A percentile compares a stretch with the other conserved stretches of the same genome.
Conservation (phyloP, 2,797 vertebrate species). For the Leptoclinus maculatus region DNA sequence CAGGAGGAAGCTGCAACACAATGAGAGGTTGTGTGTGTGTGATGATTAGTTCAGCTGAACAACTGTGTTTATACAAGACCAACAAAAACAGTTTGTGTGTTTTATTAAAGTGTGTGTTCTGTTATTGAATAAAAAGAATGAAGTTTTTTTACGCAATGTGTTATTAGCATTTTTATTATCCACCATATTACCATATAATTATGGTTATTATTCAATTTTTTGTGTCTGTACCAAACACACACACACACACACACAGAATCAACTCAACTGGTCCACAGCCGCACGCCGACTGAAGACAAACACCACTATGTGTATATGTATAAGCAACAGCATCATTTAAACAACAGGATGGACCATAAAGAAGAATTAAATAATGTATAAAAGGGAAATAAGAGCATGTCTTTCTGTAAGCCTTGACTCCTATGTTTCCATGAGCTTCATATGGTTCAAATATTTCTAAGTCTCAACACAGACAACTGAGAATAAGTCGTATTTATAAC, state of each 20-base stretch:
- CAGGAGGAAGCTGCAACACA: background rate
- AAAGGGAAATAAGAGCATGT: background rate
- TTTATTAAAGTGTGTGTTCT: conserved; percentile 26
- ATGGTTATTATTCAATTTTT: background rate
- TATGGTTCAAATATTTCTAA: too few species aligned
- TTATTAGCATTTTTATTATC: background rate
- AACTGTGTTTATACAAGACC: background rate
- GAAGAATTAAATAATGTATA: background rate
- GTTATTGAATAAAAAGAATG: conserved; percentile 48
- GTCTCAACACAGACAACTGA: too few species aligned
- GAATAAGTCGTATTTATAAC: too few species aligned
- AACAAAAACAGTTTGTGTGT: conserved; percentile 1
- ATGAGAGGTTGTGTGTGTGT: background rate
- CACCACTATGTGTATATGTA: background rate
- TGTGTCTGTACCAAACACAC: background rate
- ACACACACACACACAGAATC: background rate
- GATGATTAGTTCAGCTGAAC: background rate
- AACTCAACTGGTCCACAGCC: background rate
- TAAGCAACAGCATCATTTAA: background rate
- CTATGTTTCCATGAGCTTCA: background rate
- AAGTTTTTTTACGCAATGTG: conserved; percentile 11
- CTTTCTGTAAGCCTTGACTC: background rate
- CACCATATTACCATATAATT: too few species aligned
- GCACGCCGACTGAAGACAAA: background rate
- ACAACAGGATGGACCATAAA: background rate